Percentiles rank a stretch among this genome's conserved stretches.
Conservation (phyloP, 2,888 invertebrate genomes). For the Drosophila histrio region DNA sequence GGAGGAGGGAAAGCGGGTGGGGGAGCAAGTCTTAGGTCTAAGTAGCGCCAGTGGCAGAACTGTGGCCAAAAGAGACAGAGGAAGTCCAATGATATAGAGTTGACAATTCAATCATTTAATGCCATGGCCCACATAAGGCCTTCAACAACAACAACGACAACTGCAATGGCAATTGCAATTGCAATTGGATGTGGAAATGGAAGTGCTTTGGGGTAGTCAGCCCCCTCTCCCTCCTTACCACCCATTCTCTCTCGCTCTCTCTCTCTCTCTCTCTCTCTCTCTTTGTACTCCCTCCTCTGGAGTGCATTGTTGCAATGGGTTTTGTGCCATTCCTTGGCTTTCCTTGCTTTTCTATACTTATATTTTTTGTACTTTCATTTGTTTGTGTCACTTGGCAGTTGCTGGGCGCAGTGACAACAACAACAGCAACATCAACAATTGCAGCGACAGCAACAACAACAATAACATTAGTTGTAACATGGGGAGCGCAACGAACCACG, state of each 20-base stretch:
- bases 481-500: slow-evolving; percentile 55
- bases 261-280: not conserved
- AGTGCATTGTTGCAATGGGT: slow-evolving; percentile 27
- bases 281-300: not conserved
- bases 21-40: not conserved
- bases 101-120: slow-evolving; percentile 73
- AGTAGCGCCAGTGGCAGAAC: slow-evolving; percentile 35
- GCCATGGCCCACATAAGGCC: slow-evolving; percentile 50
- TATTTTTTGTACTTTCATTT: slow-evolving; percentile 52
- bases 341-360: slow-evolving; percentile 23
- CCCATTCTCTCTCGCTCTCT: not conserved
- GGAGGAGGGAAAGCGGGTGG: not conserved
- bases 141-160: not conserved
- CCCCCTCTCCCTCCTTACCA: not conserved
- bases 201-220: slow-evolving; percentile 24
- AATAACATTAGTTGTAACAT: slow-evolving; percentile 37
- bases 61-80: slow-evolving; percentile 39
- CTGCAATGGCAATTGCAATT: slow-evolving; percentile 8
- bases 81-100: slow-evolving; percentile 36
- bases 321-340: slow-evolving; percentile 19
- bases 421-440: slow-evolving; percentile 23
- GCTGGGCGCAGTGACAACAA: slow-evolving; percentile 52
- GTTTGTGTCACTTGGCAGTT: slow-evolving; percentile 68
- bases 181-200: slow-evolving; percentile 17
- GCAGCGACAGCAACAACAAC: slow-evolving; percentile 46